Evolutionary conservation across 2,888 invertebrate species (phyloP), one percentile per base, ranked within the genome.

Genomic region (Leptura quadrifasciata): DNA sequence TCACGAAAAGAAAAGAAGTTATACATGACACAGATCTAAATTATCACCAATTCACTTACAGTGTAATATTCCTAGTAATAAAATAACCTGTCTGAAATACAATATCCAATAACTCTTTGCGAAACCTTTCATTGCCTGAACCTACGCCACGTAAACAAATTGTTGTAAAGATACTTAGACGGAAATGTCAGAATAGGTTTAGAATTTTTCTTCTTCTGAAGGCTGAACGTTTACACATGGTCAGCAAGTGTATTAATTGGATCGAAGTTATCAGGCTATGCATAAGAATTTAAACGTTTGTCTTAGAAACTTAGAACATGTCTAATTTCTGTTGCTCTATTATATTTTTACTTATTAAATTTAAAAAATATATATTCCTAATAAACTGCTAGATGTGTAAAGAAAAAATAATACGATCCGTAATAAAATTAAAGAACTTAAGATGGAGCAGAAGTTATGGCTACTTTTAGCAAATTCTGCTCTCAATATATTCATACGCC

Each of bases 41-140:
- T 31, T 39, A 57, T 68, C 57, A 39, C 35, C 58, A 69, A 57
- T 69, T 69, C 69, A 69, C 57, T 57, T 31, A 15, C 27, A 27
- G 24, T 57, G 39, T 69, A 35, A 69, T 18, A 57, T 31, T 12
- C 10, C 27, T 52, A 20, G 69, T 69, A 69, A 69, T 69, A 69
- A 69, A 69, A 69, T 69, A 69, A 21, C 58, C 20, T 47, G 58
- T 24, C 18, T 58, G 69, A 69, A 69, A 69, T 18, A 58, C 47
- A 69, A 69, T 69, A 69, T 69, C 55, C 20, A 69, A 69, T 69
- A 69, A 69, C 69, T 69, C 35, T 58, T 58, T 69, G 69, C 35
- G 58, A 39, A 39, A 58, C 69, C 69, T 69, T 69, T 69, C 69
- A 58, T 69, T 69, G 10, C 18, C 15, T 21, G 58, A 58, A 55